Evolutionary conservation across 2,113 vertebrate species (phyloP).

Genomic region (Vulpes lagopus): DNA sequence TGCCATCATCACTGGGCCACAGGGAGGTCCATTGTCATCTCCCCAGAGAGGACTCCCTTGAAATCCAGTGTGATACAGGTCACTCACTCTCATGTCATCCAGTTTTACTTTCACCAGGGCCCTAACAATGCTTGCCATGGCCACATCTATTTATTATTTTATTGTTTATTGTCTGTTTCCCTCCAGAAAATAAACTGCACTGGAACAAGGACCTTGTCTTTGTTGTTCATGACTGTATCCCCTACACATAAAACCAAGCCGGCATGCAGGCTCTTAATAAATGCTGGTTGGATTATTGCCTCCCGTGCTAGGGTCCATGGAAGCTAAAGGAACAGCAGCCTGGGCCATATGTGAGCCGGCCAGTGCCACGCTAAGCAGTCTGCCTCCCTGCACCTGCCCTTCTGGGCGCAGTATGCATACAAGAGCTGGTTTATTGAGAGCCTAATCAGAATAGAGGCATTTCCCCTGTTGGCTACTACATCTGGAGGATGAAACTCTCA

Average conservation of each 20-base stretch:
- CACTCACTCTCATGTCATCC: neutral
- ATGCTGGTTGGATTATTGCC: neutral
- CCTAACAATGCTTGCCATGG: neutral
- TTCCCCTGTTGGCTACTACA: neutral
- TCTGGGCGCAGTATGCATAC: neutral
- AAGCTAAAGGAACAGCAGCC: neutral
- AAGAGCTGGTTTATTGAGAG: neutral
- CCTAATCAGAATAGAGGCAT: conserved; percentile 3
- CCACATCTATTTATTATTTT: neutral
- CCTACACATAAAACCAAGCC: neutral
- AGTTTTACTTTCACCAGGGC: neutral
- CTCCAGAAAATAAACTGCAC: neutral
- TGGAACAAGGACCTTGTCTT: neutral
- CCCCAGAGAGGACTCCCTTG: neutral
- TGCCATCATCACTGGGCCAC: neutral
- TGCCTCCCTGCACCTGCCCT: neutral
- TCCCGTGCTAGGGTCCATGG: neutral
- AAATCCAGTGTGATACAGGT: neutral
- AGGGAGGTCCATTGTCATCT: neutral
- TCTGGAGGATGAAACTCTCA: neutral
- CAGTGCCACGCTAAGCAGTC: neutral
- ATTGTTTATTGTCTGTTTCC: neutral
- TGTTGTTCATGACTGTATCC: neutral
- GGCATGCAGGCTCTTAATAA: neutral
- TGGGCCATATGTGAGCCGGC: neutral